Evolutionary conservation across 2,797 vertebrate genomes (phyloP).

Genomic region (Eulemur coronatus): DNA sequence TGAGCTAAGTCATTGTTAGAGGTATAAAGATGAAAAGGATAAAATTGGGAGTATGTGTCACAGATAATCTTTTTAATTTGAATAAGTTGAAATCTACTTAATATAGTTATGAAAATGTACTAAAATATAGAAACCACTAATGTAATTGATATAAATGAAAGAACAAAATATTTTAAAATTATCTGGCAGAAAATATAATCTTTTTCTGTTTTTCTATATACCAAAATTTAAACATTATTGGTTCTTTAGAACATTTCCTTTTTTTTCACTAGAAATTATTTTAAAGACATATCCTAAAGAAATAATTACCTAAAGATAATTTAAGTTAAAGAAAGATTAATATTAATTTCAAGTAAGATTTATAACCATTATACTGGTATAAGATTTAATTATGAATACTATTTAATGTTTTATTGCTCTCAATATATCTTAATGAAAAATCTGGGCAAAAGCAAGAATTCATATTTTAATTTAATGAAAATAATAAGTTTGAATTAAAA

Average conservation of each 20-base stretch:
- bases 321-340: neutral
- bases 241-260: neutral
- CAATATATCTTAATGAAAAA: neutral
- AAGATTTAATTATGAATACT: neutral
- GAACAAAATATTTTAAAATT: neutral
- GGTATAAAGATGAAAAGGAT: neutral
- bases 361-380: neutral
- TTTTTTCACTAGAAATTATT: neutral
- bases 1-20: neutral
- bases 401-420: neutral
- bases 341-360: neutral
- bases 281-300: neutral
- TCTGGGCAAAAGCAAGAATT: neutral
- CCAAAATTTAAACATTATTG: neutral
- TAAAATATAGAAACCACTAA: neutral
- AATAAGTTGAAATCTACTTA: neutral
- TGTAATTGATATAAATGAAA: neutral
- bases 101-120: neutral
- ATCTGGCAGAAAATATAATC: neutral
- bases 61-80: neutral
- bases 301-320: neutral
- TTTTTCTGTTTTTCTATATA: neutral
- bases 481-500: neutral
- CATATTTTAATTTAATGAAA: neutral
- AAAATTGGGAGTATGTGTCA: fast-evolving